Evolutionary conservation across 2,888 invertebrate genomes (phyloP).

Genomic region (Limenitis camilla): DNA sequence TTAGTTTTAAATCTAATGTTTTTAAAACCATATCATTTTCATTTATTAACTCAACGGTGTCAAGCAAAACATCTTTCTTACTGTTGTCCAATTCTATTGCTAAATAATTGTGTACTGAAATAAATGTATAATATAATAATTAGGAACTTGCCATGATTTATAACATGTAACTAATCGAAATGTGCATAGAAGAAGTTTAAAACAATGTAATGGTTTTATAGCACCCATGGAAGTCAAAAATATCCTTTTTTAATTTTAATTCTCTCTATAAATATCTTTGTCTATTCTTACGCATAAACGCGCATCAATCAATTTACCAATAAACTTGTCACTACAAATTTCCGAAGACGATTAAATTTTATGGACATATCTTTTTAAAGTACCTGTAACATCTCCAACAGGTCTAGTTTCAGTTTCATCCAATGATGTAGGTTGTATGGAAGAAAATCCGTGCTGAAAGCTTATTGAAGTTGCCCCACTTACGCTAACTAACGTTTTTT

Average conservation of each 20-base stretch:
- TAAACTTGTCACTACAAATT: no score
- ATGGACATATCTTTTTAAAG: not conserved
- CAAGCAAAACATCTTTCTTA: conserved; percentile 29
- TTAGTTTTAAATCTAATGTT: conserved; percentile 28
- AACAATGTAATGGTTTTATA: no score
- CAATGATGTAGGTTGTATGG: conserved; percentile 29
- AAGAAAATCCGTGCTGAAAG: conserved; percentile 45
- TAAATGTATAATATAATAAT: not conserved
- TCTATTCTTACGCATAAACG: no score
- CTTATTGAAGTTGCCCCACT: conserved; percentile 34
- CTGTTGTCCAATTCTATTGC: conserved; percentile 35
- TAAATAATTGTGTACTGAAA: conserved; percentile 37
- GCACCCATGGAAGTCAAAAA: no score
- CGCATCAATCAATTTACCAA: no score
- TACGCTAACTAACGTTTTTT: no score
- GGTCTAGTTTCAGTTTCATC: conserved; percentile 38
- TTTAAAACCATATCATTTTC: conserved; percentile 29
- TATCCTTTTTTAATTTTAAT: no score
- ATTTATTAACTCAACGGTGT: conserved; percentile 35
- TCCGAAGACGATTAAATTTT: no score
- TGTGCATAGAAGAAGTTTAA: no score
- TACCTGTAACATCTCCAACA: conserved; percentile 30
- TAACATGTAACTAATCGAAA: no score
- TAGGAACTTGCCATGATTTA: no score
- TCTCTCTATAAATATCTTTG: no score